Percentiles rank a stretch among this genome's conserved stretches.
Conservation (phyloP, 2,113 vertebrate species). For the Laterallus jamaicensis region DNA sequence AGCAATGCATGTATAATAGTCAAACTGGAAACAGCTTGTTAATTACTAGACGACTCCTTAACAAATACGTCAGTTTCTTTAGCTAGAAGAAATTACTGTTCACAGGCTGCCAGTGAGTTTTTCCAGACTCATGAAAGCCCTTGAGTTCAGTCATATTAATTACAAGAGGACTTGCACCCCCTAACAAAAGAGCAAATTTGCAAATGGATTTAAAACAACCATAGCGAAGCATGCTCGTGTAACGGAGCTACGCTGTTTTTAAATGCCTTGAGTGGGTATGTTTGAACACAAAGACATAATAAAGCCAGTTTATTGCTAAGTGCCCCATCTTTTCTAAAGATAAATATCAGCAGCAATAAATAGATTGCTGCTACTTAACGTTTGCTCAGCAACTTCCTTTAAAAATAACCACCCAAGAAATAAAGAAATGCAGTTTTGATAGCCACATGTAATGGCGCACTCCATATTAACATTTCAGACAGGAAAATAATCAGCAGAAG, state of each 20-base stretch:
- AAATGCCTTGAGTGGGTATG: conserved; percentile 26
- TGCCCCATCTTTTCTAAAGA: conserved; percentile 26
- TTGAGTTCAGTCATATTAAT: conserved; percentile 46
- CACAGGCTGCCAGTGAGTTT: not conserved
- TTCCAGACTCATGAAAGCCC: conserved; percentile 44
- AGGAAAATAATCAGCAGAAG: conserved; percentile 36
- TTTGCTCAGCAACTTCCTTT: conserved; percentile 37
- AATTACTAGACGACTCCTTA: not conserved
- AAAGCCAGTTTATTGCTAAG: not conserved
- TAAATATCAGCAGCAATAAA: conserved; percentile 24
- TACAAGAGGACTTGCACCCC: conserved; percentile 41
- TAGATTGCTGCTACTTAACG: not conserved
- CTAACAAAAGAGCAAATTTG: conserved; percentile 49
- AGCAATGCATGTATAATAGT: not conserved
- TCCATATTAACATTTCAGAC: not conserved
- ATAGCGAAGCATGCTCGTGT: not conserved
- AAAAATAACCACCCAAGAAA: conserved; percentile 46
- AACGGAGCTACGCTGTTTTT: conserved; percentile 25
- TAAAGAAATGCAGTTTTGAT: conserved; percentile 32
- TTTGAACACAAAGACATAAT: conserved; percentile 24
- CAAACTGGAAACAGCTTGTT: not conserved
- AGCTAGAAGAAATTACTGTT: not conserved
- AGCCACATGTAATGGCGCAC: not conserved
- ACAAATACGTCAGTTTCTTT: not conserved
- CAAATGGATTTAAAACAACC: conserved; percentile 56